Evolutionary conservation across 2,888 invertebrate genomes (phyloP).

Genomic region (Agrilus mali): DNA sequence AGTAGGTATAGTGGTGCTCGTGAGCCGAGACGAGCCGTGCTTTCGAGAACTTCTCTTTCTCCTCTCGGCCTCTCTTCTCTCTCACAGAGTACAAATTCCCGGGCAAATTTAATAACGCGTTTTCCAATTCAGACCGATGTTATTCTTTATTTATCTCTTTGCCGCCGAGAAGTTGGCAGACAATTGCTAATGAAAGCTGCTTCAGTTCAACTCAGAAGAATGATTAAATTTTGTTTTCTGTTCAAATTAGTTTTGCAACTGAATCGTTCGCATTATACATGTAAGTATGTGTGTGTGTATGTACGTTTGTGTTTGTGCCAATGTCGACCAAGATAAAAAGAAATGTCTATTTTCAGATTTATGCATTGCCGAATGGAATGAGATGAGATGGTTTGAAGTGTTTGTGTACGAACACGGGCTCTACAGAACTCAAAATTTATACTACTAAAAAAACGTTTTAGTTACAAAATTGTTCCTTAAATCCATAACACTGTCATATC

Average conservation of each 20-base stretch:
- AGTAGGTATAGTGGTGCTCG: too few relatives aligned
- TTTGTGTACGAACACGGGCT: too few relatives aligned
- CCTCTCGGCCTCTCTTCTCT: too few relatives aligned
- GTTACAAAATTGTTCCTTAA: too few relatives aligned
- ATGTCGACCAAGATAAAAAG: slow-evolving; percentile 12
- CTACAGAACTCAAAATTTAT: too few relatives aligned
- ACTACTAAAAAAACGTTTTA: too few relatives aligned
- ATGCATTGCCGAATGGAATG: too few relatives aligned
- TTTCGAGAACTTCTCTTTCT: too few relatives aligned
- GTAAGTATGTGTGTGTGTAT: slow-evolving; percentile 6
- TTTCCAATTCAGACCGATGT: slow-evolving; percentile 29
- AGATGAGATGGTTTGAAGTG: too few relatives aligned
- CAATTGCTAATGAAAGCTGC: slow-evolving; percentile 31
- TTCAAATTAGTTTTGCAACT: slow-evolving; percentile 28
- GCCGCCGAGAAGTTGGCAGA: slow-evolving; percentile 21
- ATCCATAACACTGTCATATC: too few relatives aligned
- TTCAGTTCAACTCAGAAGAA: slow-evolving; percentile 18
- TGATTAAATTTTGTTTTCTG: slow-evolving; percentile 32
- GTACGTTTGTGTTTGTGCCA: slow-evolving; percentile 8
- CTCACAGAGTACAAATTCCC: slow-evolving; percentile 7
- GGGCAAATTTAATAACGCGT: slow-evolving; percentile 30
- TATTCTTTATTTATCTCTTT: slow-evolving; percentile 31
- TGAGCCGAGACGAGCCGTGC: too few relatives aligned
- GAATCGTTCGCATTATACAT: slow-evolving; percentile 19
- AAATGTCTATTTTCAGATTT: slow-evolving; percentile 3